A percentile compares a stretch with the other conserved stretches of the same genome.
These are phyloP conservation scores for Todiramphus chloris DNA, from an alignment of 2,113 vertebrate genomes.

Conservation along the genomic window DNA sequence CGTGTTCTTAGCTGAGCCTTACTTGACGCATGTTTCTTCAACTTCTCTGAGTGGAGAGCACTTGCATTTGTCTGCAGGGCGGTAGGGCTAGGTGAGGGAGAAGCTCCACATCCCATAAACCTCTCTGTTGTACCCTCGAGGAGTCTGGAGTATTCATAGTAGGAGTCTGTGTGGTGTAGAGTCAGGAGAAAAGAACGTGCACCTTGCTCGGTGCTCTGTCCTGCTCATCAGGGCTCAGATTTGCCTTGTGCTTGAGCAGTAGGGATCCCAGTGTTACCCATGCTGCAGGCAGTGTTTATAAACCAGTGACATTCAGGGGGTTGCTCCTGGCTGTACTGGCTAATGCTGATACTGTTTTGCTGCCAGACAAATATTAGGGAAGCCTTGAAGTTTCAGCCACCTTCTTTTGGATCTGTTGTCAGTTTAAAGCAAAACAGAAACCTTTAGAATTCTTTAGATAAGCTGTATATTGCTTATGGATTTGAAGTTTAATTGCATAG, in stretches of 20 bases:
- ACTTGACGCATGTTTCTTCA: fast-evolving
- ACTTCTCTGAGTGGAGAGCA: fast-evolving
- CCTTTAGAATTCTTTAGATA: not conserved
- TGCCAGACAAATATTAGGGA: not conserved
- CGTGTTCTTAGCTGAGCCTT: not conserved
- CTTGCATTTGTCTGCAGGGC: not conserved
- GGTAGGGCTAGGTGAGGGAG: not conserved
- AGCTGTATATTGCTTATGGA: not conserved
- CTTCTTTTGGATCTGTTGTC: not conserved
- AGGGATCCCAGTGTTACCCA: not conserved
- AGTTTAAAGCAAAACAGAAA: not conserved
- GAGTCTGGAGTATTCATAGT: not conserved
- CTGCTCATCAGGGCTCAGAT: not conserved
- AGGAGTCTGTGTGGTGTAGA: fast-evolving
- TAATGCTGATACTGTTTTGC: not conserved
- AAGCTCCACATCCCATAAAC: not conserved
- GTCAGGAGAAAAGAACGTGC: fast-evolving
- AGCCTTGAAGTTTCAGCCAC: not conserved
- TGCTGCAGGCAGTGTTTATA: not conserved
- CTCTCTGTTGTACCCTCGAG: not conserved
- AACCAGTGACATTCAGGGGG: not conserved
- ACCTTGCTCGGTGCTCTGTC: not conserved
- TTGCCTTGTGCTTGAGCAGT: not conserved
- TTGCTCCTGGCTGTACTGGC: not conserved
- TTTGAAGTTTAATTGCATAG: not conserved